Evolutionary conservation across 1,140 invertebrate genomes (phyloP).

Genomic region (Sitobion miscanthi): DNA sequence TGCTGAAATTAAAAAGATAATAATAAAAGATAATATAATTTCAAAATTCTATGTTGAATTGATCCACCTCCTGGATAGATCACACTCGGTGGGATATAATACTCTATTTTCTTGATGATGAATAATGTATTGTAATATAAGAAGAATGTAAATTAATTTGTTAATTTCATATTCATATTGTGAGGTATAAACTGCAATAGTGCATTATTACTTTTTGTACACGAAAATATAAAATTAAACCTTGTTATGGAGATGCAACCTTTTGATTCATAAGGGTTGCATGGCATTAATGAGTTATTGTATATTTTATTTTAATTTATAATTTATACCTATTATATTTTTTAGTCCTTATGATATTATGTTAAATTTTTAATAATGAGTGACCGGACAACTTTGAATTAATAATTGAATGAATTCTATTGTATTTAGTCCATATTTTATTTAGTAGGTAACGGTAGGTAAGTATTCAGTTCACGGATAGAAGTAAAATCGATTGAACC

Average conservation of each 20-base stretch:
- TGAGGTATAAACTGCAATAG: neutral
- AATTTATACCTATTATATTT: neutral
- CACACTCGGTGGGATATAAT: neutral
- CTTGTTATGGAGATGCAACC: no score
- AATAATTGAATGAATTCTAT: neutral
- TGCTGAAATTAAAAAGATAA: neutral
- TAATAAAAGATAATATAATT: neutral
- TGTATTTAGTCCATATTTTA: neutral
- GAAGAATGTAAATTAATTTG: neutral
- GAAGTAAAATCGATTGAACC: no score
- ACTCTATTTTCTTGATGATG: neutral
- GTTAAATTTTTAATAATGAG: no score
- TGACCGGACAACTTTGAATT: neutral
- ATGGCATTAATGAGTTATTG: no score
- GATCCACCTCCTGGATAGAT: neutral
- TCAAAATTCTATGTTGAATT: neutral
- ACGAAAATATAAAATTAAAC: neutral
- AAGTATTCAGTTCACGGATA: no score
- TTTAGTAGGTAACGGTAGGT: no score
- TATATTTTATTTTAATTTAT: no score
- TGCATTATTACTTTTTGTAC: neutral
- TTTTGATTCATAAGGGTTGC: no score
- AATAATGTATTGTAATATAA: neutral
- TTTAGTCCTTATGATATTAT: neutral
- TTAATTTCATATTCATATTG: neutral